phyloP scores from a whole-genome alignment of 2,797 vertebrate genomes.

The Alosa sapidissima region DNA sequence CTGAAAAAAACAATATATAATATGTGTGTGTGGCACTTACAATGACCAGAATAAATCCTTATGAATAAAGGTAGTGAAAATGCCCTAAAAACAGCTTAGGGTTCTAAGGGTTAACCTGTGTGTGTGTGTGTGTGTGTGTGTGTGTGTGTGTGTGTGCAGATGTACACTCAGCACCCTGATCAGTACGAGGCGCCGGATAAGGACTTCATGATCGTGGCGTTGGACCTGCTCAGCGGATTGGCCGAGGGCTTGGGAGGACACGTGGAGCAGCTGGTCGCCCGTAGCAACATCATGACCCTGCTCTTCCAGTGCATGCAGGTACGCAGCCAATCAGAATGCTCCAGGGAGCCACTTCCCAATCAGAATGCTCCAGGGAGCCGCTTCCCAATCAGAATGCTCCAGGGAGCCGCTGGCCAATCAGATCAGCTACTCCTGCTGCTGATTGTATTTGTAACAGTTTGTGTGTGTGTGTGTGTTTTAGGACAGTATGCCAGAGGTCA shows the following conservation, averaged over 20 bases:
- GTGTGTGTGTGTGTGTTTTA: conserved; percentile 51
- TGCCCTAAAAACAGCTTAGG: too few relatives aligned
- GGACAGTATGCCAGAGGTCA: conserved; percentile 95
- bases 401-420: not conserved
- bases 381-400: too few relatives aligned
- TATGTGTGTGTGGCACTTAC: too few relatives aligned
- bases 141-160: conserved; percentile 64
- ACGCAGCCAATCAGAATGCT: not conserved
- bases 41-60: too few relatives aligned
- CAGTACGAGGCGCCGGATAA: conserved; percentile 95
- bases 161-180: conserved; percentile 94
- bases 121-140: not conserved
- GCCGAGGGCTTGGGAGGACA: conserved; percentile 88
- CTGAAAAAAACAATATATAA: too few relatives aligned
- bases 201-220: conserved; percentile 96
- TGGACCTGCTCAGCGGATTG: conserved; percentile 91
- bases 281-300: conserved; percentile 94
- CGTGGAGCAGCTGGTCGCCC: conserved; percentile 90
- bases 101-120: too few relatives aligned
- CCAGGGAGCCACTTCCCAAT: not conserved
- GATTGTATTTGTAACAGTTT: not conserved
- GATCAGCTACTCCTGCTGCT: too few relatives aligned
- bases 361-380: too few relatives aligned
- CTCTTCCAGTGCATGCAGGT: conserved; percentile 99
- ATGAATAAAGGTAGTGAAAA: too few relatives aligned